These are phyloP conservation scores for Clunio marinus DNA, from an alignment of 2,888 invertebrate species.

Conservation along the genomic window DNA sequence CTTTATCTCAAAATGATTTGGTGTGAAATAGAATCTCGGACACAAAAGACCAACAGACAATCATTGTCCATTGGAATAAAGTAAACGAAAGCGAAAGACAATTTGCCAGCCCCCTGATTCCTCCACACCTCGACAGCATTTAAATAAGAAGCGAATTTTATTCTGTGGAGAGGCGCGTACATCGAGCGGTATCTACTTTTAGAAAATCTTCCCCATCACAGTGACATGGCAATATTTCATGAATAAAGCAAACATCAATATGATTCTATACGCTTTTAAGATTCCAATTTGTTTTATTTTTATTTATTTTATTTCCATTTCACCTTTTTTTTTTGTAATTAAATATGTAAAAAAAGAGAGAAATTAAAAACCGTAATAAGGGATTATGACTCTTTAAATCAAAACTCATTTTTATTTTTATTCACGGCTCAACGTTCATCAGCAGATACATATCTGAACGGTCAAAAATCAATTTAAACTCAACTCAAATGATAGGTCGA, in stretches of 20 bases:
- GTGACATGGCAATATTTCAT: conserved; percentile 27
- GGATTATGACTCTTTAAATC: neutral
- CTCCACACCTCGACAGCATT: neutral
- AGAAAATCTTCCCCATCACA: conserved; percentile 15
- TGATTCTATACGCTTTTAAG: conserved; percentile 37
- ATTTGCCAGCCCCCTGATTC: conserved; percentile 32
- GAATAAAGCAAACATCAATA: conserved; percentile 35
- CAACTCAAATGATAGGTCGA: neutral
- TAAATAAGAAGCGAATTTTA: neutral
- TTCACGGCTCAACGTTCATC: neutral
- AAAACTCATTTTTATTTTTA: no score
- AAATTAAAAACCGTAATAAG: neutral
- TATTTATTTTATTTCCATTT: conserved; percentile 39
- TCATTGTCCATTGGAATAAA: conserved; percentile 14
- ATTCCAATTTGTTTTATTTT: conserved; percentile 31
- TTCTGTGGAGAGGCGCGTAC: conserved; percentile 9
- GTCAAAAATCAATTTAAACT: conserved; percentile 31
- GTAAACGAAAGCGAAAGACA: neutral
- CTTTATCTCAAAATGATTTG: conserved; percentile 2
- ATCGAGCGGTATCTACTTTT: conserved; percentile 16
- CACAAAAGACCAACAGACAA: neutral
- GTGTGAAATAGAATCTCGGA: conserved; percentile 4
- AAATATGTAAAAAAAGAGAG: no score
- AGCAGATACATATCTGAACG: neutral
- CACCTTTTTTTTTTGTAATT: conserved; percentile 22